phyloP scores from a whole-genome alignment of 2,888 invertebrate genomes.

The Cryptosula pallasiana region DNA sequence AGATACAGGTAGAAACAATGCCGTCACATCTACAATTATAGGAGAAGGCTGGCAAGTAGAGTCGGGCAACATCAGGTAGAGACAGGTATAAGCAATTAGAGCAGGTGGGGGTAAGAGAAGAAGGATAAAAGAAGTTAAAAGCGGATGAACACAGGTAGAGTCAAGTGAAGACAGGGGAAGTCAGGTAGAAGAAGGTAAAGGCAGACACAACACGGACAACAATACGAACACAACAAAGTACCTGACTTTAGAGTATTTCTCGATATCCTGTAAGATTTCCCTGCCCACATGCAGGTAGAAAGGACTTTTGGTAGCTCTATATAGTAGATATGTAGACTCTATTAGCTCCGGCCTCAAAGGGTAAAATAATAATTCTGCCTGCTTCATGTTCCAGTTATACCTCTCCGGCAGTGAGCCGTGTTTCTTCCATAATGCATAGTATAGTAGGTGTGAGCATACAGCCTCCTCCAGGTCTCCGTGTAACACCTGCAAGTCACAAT shows the following conservation, averaged over 20 bases:
- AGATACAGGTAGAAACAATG: no score
- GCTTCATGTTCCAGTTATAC: constrained; percentile 54
- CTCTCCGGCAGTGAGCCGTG: constrained; percentile 59
- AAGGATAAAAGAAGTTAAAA: no score
- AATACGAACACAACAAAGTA: no score
- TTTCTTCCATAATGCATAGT: constrained; percentile 62
- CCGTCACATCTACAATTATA: no score
- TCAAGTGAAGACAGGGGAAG: no score
- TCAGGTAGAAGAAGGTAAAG: no score
- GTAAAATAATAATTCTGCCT: constrained; percentile 55
- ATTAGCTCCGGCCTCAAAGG: constrained; percentile 63
- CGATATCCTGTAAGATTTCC: constrained; percentile 59
- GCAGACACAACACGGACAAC: no score
- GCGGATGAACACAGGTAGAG: no score
- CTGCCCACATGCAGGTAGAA: constrained; percentile 64
- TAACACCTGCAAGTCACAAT: constrained; percentile 52
- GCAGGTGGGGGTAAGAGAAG: no score
- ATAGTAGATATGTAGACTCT: constrained; percentile 63
- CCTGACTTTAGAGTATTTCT: constrained; percentile 57
- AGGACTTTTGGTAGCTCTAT: constrained; percentile 62
- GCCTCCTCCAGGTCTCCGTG: constrained; percentile 64
- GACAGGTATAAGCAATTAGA: no score
- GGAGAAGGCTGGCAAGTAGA: no score
- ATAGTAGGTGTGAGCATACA: constrained; percentile 62
- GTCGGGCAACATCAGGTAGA: no score